phyloP scores from a whole-genome alignment of 1,140 invertebrate species.

The Colletes latitarsis region DNA sequence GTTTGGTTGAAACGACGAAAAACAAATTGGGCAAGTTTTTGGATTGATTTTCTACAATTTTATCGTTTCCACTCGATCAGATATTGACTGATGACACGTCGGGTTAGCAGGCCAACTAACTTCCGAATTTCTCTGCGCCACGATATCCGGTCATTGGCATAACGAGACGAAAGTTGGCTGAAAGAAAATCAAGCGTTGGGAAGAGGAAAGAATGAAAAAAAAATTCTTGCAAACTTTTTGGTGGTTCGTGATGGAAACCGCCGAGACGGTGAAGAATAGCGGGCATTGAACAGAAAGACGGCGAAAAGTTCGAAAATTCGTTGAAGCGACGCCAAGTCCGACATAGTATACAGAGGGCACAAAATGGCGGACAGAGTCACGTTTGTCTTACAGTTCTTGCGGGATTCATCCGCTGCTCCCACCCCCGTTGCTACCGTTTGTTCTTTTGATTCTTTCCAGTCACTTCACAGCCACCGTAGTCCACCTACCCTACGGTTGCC shows the following conservation, averaged over 20 bases:
- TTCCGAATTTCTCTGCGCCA: conserved; percentile 25
- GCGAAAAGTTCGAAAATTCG: conserved; percentile 73
- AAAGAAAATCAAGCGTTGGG: conserved; percentile 24
- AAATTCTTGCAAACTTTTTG: conserved; percentile 56
- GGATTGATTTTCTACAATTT: background rate
- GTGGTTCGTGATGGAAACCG: conserved; percentile 37
- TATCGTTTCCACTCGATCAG: background rate
- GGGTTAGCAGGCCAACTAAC: conserved; percentile 37
- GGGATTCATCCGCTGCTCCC: conserved; percentile 23
- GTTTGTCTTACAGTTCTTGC: conserved; percentile 72
- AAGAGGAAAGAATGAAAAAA: conserved; percentile 37
- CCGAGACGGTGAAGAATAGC: conserved; percentile 55
- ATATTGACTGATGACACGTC: conserved; percentile 12
- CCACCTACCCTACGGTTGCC: conserved; percentile 25
- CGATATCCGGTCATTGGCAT: conserved; percentile 65
- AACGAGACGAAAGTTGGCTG: conserved; percentile 67
- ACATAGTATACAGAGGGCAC: conserved; percentile 62
- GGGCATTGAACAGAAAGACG: conserved; percentile 45
- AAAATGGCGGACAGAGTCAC: conserved; percentile 69
- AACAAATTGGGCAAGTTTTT: background rate
- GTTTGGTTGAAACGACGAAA: background rate
- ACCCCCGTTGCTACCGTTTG: conserved; percentile 57
- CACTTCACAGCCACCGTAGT: conserved; percentile 57
- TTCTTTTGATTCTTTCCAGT: conserved; percentile 74
- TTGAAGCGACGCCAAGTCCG: conserved; percentile 73